Conservation (phyloP, 2,113 vertebrate species). For the Artemisiospiza belli region DNA sequence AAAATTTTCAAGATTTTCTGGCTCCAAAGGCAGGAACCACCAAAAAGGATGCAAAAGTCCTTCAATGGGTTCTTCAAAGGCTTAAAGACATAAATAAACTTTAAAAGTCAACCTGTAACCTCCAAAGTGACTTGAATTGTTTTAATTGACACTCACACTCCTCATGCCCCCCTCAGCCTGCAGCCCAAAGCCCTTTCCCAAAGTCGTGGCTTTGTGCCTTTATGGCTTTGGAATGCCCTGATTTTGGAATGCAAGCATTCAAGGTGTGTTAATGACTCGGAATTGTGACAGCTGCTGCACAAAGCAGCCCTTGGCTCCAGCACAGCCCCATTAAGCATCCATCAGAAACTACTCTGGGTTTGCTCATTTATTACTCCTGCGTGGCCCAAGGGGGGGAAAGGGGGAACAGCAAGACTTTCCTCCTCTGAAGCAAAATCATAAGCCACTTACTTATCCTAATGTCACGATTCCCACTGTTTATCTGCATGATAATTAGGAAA, state of each 20-base stretch:
- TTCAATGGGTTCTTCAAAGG: neutral
- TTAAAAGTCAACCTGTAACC: neutral
- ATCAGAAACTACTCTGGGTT: conserved; percentile 69
- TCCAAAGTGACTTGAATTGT: neutral
- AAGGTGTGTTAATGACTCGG: conserved; percentile 79
- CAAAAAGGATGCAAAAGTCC: neutral
- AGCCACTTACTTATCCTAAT: conserved; percentile 75
- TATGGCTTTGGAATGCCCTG: conserved; percentile 43
- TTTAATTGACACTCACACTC: neutral
- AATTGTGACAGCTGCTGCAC: conserved; percentile 72
- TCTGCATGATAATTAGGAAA: conserved; percentile 79
- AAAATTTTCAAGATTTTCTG: neutral
- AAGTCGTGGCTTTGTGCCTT: conserved; percentile 19
- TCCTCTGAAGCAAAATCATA: conserved; percentile 71
- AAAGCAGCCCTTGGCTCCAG: conserved; percentile 72
- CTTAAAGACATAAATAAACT: neutral
- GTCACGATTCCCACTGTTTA: conserved; percentile 77
- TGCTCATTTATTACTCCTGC: conserved; percentile 73
- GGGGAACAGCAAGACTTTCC: conserved; percentile 65
- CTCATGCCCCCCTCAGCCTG: neutral
- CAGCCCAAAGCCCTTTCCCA: conserved; percentile 39
- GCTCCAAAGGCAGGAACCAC: neutral
- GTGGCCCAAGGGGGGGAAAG: conserved; percentile 59
- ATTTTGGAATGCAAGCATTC: conserved; percentile 71
- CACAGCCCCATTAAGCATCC: conserved; percentile 74